Conservation (phyloP, 2,888 invertebrate species). For the Drosophila kuntzei region DNA sequence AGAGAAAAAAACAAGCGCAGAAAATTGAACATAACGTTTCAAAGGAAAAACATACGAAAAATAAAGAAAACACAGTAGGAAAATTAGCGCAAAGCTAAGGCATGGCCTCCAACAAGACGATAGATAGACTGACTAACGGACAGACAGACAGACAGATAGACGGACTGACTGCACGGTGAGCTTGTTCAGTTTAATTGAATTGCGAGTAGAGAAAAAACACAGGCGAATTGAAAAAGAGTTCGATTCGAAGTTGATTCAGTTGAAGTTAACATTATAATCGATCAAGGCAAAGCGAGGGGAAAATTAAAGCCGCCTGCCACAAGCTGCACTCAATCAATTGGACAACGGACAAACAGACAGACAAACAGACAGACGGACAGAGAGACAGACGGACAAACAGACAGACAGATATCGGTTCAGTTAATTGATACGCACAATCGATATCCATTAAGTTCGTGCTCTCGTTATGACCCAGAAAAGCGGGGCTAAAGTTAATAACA, state of each 20-base stretch:
- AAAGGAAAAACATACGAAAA: constrained; percentile 45
- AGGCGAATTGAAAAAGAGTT: constrained; percentile 49
- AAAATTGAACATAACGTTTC: constrained; percentile 76
- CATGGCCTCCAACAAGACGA: constrained; percentile 58
- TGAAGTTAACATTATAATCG: constrained; percentile 78
- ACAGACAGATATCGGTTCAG: constrained; percentile 49
- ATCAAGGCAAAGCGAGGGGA: constrained; percentile 80
- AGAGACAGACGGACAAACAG: constrained; percentile 28
- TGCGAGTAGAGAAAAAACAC: constrained; percentile 44
- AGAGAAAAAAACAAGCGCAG: constrained; percentile 67
- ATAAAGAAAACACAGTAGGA: constrained; percentile 68
- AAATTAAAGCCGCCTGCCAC: constrained; percentile 61
- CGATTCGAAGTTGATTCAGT: constrained; percentile 40
- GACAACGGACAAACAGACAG: constrained; percentile 40
- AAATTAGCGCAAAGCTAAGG: constrained; percentile 73
- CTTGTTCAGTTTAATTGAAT: constrained; percentile 81
- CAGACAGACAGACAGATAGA: constrained; percentile 4
- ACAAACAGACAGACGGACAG: constrained; percentile 24
- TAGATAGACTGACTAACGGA: constrained; percentile 22
- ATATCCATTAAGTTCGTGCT: constrained; percentile 71
- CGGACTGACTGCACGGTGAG: constrained; percentile 56
- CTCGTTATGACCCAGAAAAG: constrained; percentile 72
- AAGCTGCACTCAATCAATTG: constrained; percentile 70
- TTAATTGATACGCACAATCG: constrained; percentile 81
- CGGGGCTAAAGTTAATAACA: constrained; percentile 48